phyloP scores from a whole-genome alignment of 2,888 invertebrate genomes.

The Yponomeuta malinellus region DNA sequence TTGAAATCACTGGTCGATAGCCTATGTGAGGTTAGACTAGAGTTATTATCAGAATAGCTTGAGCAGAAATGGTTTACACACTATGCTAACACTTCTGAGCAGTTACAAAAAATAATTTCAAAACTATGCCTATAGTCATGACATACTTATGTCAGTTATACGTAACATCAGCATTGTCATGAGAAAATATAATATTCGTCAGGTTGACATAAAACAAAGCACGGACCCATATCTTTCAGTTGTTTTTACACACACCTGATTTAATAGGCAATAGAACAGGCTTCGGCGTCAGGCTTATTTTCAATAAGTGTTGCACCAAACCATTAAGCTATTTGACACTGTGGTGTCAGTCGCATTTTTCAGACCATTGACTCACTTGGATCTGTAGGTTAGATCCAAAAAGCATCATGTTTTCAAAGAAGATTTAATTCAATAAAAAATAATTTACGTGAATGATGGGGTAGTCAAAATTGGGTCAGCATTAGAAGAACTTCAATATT shows the following conservation, averaged over 20 bases:
- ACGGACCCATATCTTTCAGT: background rate
- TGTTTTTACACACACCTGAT: background rate
- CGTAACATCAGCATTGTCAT: background rate
- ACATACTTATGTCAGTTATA: background rate
- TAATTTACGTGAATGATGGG: too few relatives aligned
- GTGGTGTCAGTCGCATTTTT: background rate
- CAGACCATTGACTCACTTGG: background rate
- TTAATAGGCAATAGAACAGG: background rate
- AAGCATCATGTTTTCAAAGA: background rate
- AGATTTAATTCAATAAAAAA: background rate
- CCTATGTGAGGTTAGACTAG: too few relatives aligned
- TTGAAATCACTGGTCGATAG: background rate
- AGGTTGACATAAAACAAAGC: background rate
- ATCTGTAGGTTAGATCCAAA: background rate
- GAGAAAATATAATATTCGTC: background rate
- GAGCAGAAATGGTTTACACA: too few relatives aligned
- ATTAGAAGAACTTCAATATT: too few relatives aligned
- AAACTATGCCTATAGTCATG: background rate
- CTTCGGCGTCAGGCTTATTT: background rate
- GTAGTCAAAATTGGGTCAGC: too few relatives aligned
- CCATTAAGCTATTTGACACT: background rate
- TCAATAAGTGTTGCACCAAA: background rate
- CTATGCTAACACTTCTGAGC: too few relatives aligned
- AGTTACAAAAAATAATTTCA: background rate
- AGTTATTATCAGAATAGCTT: too few relatives aligned